Evolutionary conservation across 2,888 invertebrate species (phyloP).

Genomic region (Theretra japonica): DNA sequence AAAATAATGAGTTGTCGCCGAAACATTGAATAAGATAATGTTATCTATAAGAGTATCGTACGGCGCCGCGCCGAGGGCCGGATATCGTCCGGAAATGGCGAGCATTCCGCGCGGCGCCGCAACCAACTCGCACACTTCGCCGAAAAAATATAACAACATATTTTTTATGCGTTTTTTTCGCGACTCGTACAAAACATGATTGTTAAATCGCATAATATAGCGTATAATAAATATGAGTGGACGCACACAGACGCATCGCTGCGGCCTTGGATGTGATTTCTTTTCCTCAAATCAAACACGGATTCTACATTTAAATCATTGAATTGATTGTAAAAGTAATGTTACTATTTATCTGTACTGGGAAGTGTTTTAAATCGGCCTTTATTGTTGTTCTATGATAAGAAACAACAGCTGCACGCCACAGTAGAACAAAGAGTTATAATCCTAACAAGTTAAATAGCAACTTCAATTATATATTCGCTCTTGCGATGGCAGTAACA

Average conservation of each 20-base stretch:
- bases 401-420: conserved; percentile 75
- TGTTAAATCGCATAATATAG: conserved; percentile 42
- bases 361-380: conserved; percentile 74
- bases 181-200: conserved; percentile 25
- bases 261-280: conserved; percentile 37
- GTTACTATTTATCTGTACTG: conserved; percentile 65
- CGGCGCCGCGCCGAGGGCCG: conserved; percentile 70
- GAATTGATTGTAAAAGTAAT: conserved; percentile 52
- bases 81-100: conserved; percentile 83
- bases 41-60: conserved; percentile 58
- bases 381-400: conserved; percentile 76
- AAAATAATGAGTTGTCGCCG: conserved; percentile 1
- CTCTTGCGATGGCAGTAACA: conserved; percentile 54
- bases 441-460: conserved; percentile 67
- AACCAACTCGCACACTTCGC: conserved; percentile 65
- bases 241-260: conserved; percentile 31
- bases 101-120: conserved; percentile 79
- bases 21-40: conserved; percentile 10
- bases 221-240: conserved; percentile 31
- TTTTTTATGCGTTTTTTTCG: conserved; percentile 48
- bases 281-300: conserved; percentile 42
- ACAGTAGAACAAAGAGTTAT: conserved; percentile 75
- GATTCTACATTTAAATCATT: conserved; percentile 41
- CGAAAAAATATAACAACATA: conserved; percentile 61
- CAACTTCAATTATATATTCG: conserved; percentile 62